Base-by-base conservation (phyloP, 64 coral and sea anemone genomes). In the Stichodactyla mertensii region DNA sequence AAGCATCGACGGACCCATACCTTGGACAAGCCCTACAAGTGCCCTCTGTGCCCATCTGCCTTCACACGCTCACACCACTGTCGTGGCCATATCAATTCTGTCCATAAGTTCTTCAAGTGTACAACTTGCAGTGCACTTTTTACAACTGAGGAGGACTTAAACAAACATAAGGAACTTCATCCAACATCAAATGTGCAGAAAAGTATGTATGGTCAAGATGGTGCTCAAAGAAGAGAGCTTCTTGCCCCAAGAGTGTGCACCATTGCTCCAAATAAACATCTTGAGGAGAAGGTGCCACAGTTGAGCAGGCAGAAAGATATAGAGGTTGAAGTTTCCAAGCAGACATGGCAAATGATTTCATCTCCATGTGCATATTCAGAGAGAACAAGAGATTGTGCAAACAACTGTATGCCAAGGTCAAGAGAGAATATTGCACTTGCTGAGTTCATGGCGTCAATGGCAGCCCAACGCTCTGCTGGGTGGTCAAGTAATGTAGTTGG, bases 51-150 rank as follows among this genome's bases (percentile, higher is more conserved):
- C 58, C 91, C 94, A 10, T 92, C 92, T n/a, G 94, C 94, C 20
- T 96, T 96, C 58, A 96, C 94, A 6, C 91, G 94, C 26, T 96
- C 94, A 16, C 94, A 96, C 70, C 94, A 96, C 56, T 96, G 94
- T 60, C 84, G 94, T 16, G 94, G 94, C 5, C 94, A 96, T 51
- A 89, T 96, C 10, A 96, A 92, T 52, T 92, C 94, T 14, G 94
- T 96, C 2, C 94, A 96, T 64, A 96, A 96, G 85, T 96, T 96
- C 80, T 96, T 90, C 67, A 92, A 89, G 54, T 96, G 94, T 84
- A 69, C 55, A 22, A 87, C 84, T 70, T 96, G 94, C 16, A 93
- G 94, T 86, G 94, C 94, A 51, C 45, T 96, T 22, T 96, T 96
- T 71, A 96, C 91, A 15, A 92, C 94, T 52, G 94, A 96, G 59